phyloP scores from a whole-genome alignment of 2,797 vertebrate genomes.

The Eidolon dupreanum region DNA sequence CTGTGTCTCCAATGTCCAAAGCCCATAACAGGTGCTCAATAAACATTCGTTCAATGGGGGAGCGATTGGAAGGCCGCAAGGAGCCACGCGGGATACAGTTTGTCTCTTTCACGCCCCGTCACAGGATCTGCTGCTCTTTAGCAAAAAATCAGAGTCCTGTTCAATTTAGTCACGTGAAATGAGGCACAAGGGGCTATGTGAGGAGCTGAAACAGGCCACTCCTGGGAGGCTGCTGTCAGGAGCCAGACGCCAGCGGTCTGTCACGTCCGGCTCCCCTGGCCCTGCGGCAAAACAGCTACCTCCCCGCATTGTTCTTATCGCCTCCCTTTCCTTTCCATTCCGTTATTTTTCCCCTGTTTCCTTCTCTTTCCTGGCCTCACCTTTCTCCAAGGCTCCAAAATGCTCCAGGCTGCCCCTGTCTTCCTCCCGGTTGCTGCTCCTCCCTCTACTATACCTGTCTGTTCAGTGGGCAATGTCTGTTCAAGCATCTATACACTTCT shows the following conservation, averaged over 20 bases:
- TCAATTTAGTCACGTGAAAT: background rate
- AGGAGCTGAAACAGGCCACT: fast-evolving
- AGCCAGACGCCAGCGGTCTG: no score
- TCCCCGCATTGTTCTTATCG: no score
- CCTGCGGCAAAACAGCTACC: background rate
- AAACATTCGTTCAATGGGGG: fast-evolving
- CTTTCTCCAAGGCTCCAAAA: background rate
- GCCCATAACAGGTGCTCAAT: background rate
- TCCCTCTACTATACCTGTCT: no score
- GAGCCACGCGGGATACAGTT: fast-evolving
- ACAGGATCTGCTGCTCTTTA: background rate
- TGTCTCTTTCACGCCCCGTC: no score
- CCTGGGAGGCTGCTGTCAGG: fast-evolving
- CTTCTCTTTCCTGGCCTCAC: background rate
- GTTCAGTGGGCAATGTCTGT: background rate
- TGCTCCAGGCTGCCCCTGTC: background rate
- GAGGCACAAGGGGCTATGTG: fast-evolving
- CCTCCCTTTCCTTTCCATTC: background rate
- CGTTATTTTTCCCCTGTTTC: background rate
- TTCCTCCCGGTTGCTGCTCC: background rate
- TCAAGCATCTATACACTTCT: background rate
- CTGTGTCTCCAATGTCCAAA: background rate
- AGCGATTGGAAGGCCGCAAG: fast-evolving
- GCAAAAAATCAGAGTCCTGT: background rate
- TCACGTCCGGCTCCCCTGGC: fast-evolving